phyloP scores from a whole-genome alignment of 2,797 vertebrate species.

The Karalla daura region DNA sequence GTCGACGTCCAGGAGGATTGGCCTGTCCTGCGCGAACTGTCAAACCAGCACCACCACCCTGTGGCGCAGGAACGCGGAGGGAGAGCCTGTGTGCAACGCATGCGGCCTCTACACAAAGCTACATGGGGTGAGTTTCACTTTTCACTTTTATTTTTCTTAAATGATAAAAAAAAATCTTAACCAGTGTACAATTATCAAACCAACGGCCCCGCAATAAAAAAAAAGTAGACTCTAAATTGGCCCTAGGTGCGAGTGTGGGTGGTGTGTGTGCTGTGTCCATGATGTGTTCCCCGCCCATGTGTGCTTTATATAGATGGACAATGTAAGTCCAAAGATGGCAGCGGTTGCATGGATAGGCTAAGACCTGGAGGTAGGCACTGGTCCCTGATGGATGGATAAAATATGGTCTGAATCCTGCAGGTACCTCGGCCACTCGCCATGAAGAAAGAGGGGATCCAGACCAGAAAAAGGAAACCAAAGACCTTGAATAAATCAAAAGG shows the following conservation, averaged over 20 bases:
- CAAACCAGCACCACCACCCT: constrained; percentile 97
- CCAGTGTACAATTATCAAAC: too few species aligned
- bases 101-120: constrained; percentile 99
- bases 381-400: too few species aligned
- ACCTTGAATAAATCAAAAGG: constrained; percentile 95
- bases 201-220: too few species aligned
- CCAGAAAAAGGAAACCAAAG: constrained; percentile 98
- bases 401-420: constrained; percentile 73
- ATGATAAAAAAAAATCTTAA: background rate
- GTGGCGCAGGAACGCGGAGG: constrained; percentile 98
- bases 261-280: too few species aligned
- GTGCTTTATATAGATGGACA: too few species aligned
- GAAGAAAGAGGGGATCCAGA: constrained; percentile 99
- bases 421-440: constrained; percentile 97
- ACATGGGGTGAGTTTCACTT: constrained; percentile 88
- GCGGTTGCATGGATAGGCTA: too few species aligned
- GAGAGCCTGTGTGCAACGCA: constrained; percentile 97
- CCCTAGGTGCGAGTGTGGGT: too few species aligned
- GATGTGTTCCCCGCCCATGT: too few species aligned
- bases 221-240: too few species aligned
- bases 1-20: constrained; percentile 96
- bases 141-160: rapidly evolving
- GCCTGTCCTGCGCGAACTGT: constrained; percentile 97
- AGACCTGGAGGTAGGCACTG: too few species aligned
- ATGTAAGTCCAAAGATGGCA: too few species aligned